Percentiles rank a stretch among this genome's conserved stretches.
phyloP scores from a whole-genome alignment of 2,113 vertebrate genomes.

The Hassar affinis region DNA sequence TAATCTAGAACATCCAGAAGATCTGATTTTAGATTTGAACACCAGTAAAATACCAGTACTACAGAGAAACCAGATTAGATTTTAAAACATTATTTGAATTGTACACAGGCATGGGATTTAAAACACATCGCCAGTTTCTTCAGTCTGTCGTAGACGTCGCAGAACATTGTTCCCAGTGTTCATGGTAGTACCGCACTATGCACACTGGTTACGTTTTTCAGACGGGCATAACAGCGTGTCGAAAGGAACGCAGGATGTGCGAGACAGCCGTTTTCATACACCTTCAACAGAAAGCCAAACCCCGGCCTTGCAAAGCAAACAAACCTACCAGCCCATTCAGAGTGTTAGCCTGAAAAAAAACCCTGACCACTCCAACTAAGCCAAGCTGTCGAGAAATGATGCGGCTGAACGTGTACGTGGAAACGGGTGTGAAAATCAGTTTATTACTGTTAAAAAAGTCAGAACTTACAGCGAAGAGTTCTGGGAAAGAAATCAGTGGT shows the following conservation, averaged over 20 bases:
- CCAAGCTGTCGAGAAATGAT: background rate
- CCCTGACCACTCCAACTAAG: background rate
- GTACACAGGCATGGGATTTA: background rate
- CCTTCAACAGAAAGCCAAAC: no score
- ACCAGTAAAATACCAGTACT: background rate
- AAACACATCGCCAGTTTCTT: background rate
- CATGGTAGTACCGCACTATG: no score
- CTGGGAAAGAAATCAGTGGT: slow-evolving; percentile 85
- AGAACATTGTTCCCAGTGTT: no score
- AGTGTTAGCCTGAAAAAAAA: background rate
- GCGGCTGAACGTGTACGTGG: background rate
- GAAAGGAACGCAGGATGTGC: no score
- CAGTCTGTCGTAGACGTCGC: no score
- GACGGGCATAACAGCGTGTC: no score
- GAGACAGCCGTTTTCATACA: no score
- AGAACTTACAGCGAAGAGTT: slow-evolving; percentile 81
- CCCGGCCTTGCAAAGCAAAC: no score
- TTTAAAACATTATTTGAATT: background rate
- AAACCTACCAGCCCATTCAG: no score
- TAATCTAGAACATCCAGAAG: background rate
- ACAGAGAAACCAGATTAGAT: background rate
- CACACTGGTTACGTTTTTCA: no score
- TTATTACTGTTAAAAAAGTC: background rate
- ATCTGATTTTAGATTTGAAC: background rate
- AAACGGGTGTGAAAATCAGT: background rate